phyloP scores from a whole-genome alignment of 2,113 vertebrate genomes.

The Etia nguti region DNA sequence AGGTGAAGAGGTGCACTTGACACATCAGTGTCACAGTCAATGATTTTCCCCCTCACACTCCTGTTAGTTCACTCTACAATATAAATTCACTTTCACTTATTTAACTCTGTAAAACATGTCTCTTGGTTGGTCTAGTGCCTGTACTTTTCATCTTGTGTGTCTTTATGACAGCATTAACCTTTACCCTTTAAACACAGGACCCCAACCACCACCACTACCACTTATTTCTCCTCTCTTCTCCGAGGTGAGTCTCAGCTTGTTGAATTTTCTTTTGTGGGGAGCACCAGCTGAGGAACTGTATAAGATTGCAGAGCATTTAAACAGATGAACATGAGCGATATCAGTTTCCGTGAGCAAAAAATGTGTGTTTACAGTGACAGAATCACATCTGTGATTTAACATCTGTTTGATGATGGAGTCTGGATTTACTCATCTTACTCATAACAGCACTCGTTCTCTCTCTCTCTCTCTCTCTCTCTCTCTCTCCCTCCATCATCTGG shows the following conservation, averaged over 20 bases:
- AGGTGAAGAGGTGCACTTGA: conserved; percentile 7
- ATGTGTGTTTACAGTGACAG: conserved; percentile 27
- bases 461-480: background rate
- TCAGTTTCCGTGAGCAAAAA: conserved; percentile 17
- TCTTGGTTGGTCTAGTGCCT: background rate
- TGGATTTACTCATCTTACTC: conserved; percentile 34
- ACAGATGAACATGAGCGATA: conserved; percentile 7
- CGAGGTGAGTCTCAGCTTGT: background rate
- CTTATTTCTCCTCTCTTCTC: background rate
- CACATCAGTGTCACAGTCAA: background rate
- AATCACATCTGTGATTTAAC: conserved; percentile 37
- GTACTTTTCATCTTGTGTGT: background rate
- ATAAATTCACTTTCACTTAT: background rate
- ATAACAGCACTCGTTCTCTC: conserved; percentile 18
- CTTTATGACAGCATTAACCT: background rate
- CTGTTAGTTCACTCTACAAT: background rate
- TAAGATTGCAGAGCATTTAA: background rate
- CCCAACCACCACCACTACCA: background rate
- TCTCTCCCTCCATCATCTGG: background rate
- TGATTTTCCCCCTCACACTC: background rate
- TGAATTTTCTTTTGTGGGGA: background rate
- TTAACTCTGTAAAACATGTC: background rate
- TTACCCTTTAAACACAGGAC: background rate
- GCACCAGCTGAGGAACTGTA: background rate
- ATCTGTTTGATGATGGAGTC: conserved; percentile 47